A percentile compares a stretch with the other conserved stretches of the same genome.
These are phyloP conservation scores for Buteo buteo DNA, from an alignment of 2,113 vertebrate genomes.

Conservation along the genomic window DNA sequence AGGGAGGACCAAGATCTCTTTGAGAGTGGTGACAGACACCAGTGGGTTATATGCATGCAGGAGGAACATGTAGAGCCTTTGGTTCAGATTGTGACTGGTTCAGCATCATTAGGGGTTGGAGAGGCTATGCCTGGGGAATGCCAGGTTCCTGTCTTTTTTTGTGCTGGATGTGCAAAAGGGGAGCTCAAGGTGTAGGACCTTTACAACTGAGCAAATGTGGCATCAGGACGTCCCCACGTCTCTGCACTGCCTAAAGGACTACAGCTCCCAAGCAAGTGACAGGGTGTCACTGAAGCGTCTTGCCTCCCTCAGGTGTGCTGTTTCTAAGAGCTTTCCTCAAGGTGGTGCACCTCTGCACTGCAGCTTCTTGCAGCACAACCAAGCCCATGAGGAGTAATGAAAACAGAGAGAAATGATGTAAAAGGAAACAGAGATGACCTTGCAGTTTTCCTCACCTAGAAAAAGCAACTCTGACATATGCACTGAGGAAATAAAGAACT, in stretches of 20 bases:
- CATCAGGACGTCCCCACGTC: accelerated
- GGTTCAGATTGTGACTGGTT: neutral
- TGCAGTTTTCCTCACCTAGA: neutral
- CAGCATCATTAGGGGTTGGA: neutral
- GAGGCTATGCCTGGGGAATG: neutral
- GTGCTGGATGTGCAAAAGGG: neutral
- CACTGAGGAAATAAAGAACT: neutral
- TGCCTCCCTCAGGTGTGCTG: neutral
- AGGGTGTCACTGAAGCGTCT: neutral
- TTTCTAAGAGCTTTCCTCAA: neutral
- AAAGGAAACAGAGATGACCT: neutral
- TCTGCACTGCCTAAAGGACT: neutral
- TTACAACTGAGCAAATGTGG: neutral
- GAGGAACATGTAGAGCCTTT: neutral
- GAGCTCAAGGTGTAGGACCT: neutral
- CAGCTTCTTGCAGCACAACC: neutral
- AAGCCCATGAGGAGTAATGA: neutral
- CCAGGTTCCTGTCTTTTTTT: neutral
- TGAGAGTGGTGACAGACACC: neutral
- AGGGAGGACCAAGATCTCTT: neutral
- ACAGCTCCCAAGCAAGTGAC: neutral
- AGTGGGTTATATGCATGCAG: accelerated
- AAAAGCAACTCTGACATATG: neutral
- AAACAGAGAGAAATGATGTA: neutral
- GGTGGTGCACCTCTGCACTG: neutral